Percentiles rank a stretch among this genome's conserved stretches.
phyloP scores from a whole-genome alignment of 2,888 invertebrate genomes.

The Thera britannica region DNA sequence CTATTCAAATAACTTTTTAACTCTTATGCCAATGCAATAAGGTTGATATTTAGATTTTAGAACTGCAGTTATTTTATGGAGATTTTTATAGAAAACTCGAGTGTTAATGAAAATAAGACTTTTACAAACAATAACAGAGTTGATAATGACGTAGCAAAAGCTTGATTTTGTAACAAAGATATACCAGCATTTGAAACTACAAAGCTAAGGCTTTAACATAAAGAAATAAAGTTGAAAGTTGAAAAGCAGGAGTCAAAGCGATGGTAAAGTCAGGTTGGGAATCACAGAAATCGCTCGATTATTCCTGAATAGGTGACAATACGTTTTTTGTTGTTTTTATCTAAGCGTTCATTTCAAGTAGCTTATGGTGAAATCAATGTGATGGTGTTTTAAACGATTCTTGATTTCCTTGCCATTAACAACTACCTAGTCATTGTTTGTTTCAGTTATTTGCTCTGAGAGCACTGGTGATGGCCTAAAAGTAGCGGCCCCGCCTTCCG shows the following conservation, averaged over 20 bases:
- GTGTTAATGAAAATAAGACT: constrained; percentile 57
- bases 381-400: constrained; percentile 74
- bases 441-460: too few relatives aligned
- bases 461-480: too few relatives aligned
- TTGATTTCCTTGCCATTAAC: constrained; percentile 53
- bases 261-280: constrained; percentile 40
- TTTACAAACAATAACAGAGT: constrained; percentile 55
- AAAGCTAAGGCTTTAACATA: constrained; percentile 28
- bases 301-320: constrained; percentile 80
- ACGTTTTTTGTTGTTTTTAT: constrained; percentile 67
- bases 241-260: not conserved
- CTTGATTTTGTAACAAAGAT: constrained; percentile 28
- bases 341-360: constrained; percentile 73
- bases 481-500: too few relatives aligned
- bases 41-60: constrained; percentile 40
- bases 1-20: not conserved
- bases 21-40: constrained; percentile 29
- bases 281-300: constrained; percentile 73
- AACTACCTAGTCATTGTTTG: not conserved
- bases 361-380: constrained; percentile 76
- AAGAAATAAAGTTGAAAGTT: constrained; percentile 39
- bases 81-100: constrained; percentile 46
- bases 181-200: constrained; percentile 23
- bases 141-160: constrained; percentile 48
- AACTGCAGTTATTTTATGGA: constrained; percentile 22